Evolutionary conservation across 2,888 invertebrate genomes (phyloP).

Genomic region (Byasa hedistus): DNA sequence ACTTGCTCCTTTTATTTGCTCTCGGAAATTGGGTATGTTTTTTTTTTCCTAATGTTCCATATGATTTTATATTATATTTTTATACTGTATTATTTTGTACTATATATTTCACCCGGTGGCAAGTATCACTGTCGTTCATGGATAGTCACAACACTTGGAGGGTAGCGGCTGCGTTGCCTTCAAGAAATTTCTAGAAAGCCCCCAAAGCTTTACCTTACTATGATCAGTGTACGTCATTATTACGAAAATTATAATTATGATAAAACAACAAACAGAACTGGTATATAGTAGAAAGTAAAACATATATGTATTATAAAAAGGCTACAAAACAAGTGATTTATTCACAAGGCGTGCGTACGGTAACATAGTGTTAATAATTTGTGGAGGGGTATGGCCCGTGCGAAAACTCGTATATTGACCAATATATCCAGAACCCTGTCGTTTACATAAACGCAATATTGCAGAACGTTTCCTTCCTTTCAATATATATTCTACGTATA

Average conservation of each 20-base stretch:
- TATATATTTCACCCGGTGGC: no score
- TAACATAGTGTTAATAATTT: slow-evolving; percentile 13
- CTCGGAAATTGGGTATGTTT: slow-evolving; percentile 1
- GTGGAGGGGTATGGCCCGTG: slow-evolving; percentile 8
- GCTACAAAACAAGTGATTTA: not conserved
- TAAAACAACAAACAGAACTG: no score
- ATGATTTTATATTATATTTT: not conserved
- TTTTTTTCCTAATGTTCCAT: slow-evolving; percentile 1
- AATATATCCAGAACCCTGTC: slow-evolving; percentile 4
- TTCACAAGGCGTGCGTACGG: not conserved
- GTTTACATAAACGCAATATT: slow-evolving; percentile 6
- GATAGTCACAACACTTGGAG: no score
- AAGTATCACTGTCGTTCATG: no score
- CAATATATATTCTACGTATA: not conserved
- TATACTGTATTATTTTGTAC: no score
- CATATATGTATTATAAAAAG: not conserved
- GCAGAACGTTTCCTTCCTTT: not conserved
- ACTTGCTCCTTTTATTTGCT: slow-evolving; percentile 4
- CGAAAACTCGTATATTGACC: slow-evolving; percentile 11
- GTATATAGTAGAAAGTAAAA: no score
- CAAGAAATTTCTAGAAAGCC: no score
- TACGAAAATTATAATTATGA: no score
- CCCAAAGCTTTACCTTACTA: no score
- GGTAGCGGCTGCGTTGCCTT: no score
- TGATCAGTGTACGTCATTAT: no score